Evolutionary conservation across 92 coral and sea anemone species (phyloP), one percentile per base, ranked within the genome.

Genomic region (Metridium senile): DNA sequence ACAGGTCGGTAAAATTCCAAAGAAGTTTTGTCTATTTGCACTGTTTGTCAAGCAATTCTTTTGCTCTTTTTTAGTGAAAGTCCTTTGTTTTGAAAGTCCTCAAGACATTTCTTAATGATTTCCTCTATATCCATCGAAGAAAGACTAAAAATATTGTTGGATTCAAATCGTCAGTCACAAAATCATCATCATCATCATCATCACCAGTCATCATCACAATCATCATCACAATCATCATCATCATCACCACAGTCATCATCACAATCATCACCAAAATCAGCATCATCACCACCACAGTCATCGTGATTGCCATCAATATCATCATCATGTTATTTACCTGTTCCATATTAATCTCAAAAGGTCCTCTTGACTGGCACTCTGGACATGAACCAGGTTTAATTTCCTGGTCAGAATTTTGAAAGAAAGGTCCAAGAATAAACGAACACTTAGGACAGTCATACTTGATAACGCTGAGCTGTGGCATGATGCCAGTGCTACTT

Each of bases 331-430:
- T 35, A 25, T 31, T 26, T 31, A 94, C 99, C 90, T 92, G 97
- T 69, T 95, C 99, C 86, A 95, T 88, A 72, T 95, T 95, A 27
- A 95, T 88, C 68, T 95, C 99, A 83, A 95, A 95, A n/a, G 99
- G 99, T 27, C 99, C 99, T 26, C 99, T 87, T 18, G 99, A 95
- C 68, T 95, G 99, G 66, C 99, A 95, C 66, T 95, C 99, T 0
- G 99, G 99, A 51, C 99, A 95, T 0, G 99, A 87, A 10, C 99
- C 99, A 10, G 99, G 99, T 49, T 88, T 91, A 28, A 95, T 93
- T 25, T 95, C 99, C 62, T 95, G 97, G 81, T 95, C 91, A 58
- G 97, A 74, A 22, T 88, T 83, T 68, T 95, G 99, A 74, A 84
- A 92, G 83, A 92, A 95, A 26, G 99, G 99, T 0, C 99, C 99